phyloP scores from a whole-genome alignment of 1,140 invertebrate genomes.

The Trachelipus rathkii region DNA sequence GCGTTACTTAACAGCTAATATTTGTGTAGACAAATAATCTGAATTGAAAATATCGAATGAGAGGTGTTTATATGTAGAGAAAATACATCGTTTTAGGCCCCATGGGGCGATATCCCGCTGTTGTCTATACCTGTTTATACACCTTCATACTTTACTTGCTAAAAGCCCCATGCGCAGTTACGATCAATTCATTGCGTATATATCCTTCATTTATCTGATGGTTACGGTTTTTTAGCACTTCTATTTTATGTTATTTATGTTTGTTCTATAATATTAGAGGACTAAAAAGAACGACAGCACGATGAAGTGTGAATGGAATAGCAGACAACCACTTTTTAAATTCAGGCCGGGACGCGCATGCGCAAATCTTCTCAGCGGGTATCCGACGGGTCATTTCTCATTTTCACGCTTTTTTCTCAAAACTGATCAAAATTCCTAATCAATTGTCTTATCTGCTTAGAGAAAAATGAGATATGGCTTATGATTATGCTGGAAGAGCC shows the following conservation, averaged over 20 bases:
- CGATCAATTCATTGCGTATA: neutral
- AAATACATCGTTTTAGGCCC: neutral
- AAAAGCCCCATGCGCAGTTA: neutral
- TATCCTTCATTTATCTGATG: neutral
- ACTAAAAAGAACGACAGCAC: neutral
- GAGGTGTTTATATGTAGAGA: neutral
- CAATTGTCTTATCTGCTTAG: conserved; percentile 12
- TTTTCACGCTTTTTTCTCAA: conserved; percentile 7
- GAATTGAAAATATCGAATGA: neutral
- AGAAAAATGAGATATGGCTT: neutral
- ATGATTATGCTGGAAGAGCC: neutral
- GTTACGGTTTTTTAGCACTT: conserved; percentile 4
- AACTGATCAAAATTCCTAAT: conserved; percentile 6
- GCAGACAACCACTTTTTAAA: neutral
- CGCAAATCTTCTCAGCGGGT: neutral
- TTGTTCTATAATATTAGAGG: conserved; percentile 1
- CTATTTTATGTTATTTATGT: conserved; percentile 3
- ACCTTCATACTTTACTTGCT: neutral
- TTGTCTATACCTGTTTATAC: conserved; percentile 10
- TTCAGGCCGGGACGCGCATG: neutral
- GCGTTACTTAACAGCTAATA: neutral
- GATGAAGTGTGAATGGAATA: conserved; percentile 10
- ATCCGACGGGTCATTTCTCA: neutral
- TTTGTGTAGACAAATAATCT: conserved; percentile 1
- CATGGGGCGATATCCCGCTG: neutral